Conservation (phyloP, 2,888 invertebrate species). For the Troglohyphantes excavatus region DNA sequence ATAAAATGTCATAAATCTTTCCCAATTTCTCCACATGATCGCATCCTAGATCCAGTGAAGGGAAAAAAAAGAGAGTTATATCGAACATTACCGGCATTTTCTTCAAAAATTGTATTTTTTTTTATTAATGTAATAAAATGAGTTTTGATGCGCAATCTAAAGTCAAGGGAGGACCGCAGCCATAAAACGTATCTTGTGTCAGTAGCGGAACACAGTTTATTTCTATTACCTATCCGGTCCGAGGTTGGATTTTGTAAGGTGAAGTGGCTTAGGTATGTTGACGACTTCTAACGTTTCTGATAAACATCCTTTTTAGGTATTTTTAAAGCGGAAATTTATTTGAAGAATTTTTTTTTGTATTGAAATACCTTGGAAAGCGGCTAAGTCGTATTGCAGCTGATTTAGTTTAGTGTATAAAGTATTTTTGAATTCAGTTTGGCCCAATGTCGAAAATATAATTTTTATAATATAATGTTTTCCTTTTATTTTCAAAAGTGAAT, state of each 20-base stretch:
- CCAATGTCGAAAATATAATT: no score
- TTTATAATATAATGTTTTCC: no score
- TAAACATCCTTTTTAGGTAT: no score
- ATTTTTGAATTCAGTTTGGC: no score
- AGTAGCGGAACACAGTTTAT: conserved; percentile 14
- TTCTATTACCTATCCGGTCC: neutral
- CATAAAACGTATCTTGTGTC: conserved; percentile 31
- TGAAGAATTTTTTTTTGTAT: no score
- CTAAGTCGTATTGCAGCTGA: no score
- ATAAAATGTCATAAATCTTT: conserved; percentile 26
- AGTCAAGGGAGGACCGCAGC: neutral
- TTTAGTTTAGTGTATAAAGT: no score
- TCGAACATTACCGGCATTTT: conserved; percentile 19
- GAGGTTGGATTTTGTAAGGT: neutral
- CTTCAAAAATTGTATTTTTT: conserved; percentile 33
- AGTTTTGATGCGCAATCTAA: conserved; percentile 31
- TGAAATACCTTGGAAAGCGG: no score
- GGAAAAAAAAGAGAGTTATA: conserved; percentile 13
- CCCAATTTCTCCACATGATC: neutral
- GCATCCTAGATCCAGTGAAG: conserved; percentile 7
- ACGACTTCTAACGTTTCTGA: neutral
- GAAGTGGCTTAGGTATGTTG: neutral
- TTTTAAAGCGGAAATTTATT: no score
- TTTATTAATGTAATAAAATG: conserved; percentile 61
- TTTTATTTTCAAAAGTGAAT: no score